These are phyloP conservation scores for Moxostoma hubbsi DNA, from an alignment of 2,797 vertebrate genomes.

Conservation along the genomic window DNA sequence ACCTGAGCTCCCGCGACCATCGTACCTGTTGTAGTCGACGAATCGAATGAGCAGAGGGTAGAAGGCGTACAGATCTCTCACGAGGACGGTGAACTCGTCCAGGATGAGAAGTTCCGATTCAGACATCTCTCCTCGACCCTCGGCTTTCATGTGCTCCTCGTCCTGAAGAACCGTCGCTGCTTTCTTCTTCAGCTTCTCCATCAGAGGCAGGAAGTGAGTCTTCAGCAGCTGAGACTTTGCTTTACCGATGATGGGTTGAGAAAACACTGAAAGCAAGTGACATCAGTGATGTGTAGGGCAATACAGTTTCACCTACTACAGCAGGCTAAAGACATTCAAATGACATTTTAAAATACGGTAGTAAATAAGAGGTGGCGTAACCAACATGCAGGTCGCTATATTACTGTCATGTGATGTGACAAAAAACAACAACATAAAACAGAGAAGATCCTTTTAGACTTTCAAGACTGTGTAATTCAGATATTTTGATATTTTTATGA, in stretches of 20 bases:
- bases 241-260: conserved; percentile 97
- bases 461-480: too few species aligned
- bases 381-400: too few species aligned
- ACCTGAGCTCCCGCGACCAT: not conserved
- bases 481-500: too few species aligned
- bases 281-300: not conserved
- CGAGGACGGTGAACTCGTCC: conserved; percentile 92
- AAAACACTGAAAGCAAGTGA: conserved; percentile 82
- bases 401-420: too few species aligned
- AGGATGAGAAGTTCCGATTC: conserved; percentile 95
- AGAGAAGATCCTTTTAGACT: too few species aligned
- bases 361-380: too few species aligned
- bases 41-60: conserved; percentile 95
- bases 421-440: too few species aligned
- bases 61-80: conserved; percentile 94
- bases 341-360: too few species aligned
- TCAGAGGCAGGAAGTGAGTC: conserved; percentile 93
- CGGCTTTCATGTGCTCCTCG: conserved; percentile 92
- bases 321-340: too few species aligned
- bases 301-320: too few species aligned
- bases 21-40: conserved; percentile 96
- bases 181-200: conserved; percentile 98
- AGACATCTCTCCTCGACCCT: conserved; percentile 94
- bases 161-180: conserved; percentile 89
- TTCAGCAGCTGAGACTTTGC: conserved; percentile 90